Base-by-base conservation (phyloP, 2,113 vertebrate species). In the Leucopsar rothschildi region DNA sequence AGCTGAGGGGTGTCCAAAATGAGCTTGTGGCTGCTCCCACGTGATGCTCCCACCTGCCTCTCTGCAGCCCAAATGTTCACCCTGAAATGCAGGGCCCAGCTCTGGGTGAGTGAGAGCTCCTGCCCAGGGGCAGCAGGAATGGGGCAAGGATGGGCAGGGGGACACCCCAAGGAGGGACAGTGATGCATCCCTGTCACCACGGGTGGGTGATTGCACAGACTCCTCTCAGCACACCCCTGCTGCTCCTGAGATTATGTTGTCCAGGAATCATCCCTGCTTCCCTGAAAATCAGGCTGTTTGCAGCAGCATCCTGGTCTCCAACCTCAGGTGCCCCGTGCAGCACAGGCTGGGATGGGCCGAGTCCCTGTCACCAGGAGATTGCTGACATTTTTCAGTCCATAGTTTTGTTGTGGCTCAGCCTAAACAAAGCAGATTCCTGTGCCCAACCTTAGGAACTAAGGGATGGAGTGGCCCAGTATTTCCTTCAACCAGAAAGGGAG, bases 281-380 rank as follows among this genome's bases (percentile, higher is more conserved):
- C 19, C 78, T 55, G 64, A 13, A 45, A 42, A 33, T 9, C 10
- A 27, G 49, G 60, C 40, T 65, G 39, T 40, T 75, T 35, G 69
- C 52, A 56, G 37, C 47, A 82, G 22, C 23, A 14, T 14, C 61
- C 49, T 76, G 1, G 0, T 60, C 63, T 40, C 52, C 37, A 37
- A 2, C 4, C 23, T 21, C 37, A 6, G 39, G 42, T 27, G 12
- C 15, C 18, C 28, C 0, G 0, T 20, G 69, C 37, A 44, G 50
- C 1, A 2, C 44, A 27, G 65, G 23, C 24, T 40, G 71, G 63
- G 61, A 6, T 22, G 63, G 76, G 59, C 79, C 57, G 59, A 40
- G 57, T 9, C 10, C 50, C 61, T 1, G 1, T 13, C 2, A 37
- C 45, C 5, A 1, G 42, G 29, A 57, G 12, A 25, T 3, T 73